A percentile compares a stretch with the other conserved stretches of the same genome.
Conservation (phyloP, 2,888 invertebrate species). For the Philopedon plagiatum region DNA sequence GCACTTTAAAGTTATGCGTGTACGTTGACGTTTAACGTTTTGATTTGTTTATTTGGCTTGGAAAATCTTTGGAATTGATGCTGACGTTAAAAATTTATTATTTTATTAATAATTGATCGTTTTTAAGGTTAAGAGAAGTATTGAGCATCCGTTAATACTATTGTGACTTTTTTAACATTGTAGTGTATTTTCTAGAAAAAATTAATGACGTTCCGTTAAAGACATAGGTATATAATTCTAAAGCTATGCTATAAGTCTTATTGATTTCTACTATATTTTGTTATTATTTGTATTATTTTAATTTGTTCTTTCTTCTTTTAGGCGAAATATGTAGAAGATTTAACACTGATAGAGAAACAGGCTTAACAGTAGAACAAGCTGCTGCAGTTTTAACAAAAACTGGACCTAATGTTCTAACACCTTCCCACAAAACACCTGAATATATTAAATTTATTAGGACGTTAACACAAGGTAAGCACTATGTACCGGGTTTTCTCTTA, state of each 20-base stretch:
- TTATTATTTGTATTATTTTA: no score
- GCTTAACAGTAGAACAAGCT: constrained; percentile 76
- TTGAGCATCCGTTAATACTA: no score
- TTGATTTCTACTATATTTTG: no score
- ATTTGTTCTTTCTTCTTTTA: constrained; percentile 52
- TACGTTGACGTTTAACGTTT: neutral
- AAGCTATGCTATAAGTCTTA: no score
- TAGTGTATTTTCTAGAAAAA: no score
- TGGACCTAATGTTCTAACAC: constrained; percentile 82
- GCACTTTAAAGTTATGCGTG: neutral
- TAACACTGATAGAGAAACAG: constrained; percentile 68
- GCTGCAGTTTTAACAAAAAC: constrained; percentile 72
- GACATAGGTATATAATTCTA: no score
- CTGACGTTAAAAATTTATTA: neutral
- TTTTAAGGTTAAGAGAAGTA: neutral
- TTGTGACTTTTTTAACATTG: no score
- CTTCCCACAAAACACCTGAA: constrained; percentile 81
- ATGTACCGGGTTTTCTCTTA: neutral
- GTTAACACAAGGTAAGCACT: constrained; percentile 61
- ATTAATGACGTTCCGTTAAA: no score
- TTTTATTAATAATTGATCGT: constrained; percentile 16
- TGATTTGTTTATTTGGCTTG: constrained; percentile 1
- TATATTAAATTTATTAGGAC: constrained; percentile 76
- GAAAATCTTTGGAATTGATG: neutral
- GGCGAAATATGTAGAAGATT: constrained; percentile 65